phyloP scores from a whole-genome alignment of 2,888 invertebrate species.

The Tinea semifulvella region DNA sequence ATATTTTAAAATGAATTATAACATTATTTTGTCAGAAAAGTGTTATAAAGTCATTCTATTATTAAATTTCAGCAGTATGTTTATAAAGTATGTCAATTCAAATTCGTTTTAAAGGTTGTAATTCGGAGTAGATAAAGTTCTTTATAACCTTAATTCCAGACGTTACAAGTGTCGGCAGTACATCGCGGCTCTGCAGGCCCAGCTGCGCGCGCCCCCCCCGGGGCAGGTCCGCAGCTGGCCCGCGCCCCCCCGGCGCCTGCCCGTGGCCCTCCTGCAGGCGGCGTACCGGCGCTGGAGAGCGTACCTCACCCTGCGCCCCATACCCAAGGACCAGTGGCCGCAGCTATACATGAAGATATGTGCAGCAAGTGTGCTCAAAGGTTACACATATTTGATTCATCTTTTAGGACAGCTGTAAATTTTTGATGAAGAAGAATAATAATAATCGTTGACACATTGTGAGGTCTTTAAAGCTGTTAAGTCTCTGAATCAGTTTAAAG shows the following conservation, averaged over 20 bases:
- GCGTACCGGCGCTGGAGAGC: slow-evolving; percentile 89
- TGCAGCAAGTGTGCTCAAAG: slow-evolving; percentile 41
- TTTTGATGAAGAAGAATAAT: too few species aligned
- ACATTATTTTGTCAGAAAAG: too few species aligned
- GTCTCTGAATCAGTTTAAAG: too few species aligned
- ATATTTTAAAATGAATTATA: too few species aligned
- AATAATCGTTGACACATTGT: neutral
- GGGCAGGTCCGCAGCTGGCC: slow-evolving; percentile 75
- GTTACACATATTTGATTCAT: too few species aligned
- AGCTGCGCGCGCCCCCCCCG: slow-evolving; percentile 33
- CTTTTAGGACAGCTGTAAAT: too few species aligned
- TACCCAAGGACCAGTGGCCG: slow-evolving; percentile 84
- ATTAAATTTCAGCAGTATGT: too few species aligned
- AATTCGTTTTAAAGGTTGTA: too few species aligned
- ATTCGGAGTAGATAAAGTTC: too few species aligned
- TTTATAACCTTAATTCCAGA: too few species aligned
- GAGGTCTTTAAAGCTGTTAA: neutral
- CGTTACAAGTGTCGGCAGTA: slow-evolving; percentile 53
- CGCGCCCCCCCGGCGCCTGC: slow-evolving; percentile 71
- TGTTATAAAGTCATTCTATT: too few species aligned
- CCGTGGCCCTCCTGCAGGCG: slow-evolving; percentile 68
- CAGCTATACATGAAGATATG: slow-evolving; percentile 70
- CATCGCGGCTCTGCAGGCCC: slow-evolving; percentile 37
- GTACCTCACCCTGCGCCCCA: slow-evolving; percentile 80
- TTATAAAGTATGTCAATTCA: too few species aligned